These are phyloP conservation scores for Galendromus occidentalis DNA, from an alignment of 1,140 invertebrate species.

Conservation along the genomic window DNA sequence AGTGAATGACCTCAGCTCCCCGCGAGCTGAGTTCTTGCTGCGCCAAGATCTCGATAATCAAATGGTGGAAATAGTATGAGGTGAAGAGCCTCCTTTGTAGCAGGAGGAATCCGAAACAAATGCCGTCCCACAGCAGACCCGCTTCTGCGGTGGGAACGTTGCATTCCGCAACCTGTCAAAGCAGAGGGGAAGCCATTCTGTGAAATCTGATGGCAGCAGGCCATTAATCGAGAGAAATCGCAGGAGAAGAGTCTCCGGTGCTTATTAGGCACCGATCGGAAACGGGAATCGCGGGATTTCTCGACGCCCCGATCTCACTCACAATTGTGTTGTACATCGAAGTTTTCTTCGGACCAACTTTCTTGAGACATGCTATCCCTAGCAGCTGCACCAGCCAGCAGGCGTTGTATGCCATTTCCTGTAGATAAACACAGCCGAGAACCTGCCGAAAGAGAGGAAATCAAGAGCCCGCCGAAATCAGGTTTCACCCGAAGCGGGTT, in stretches of 20 bases:
- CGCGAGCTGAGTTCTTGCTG: slow-evolving; percentile 78
- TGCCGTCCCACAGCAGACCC: slow-evolving; percentile 75
- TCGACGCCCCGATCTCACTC: too few species aligned
- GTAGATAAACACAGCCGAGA: slow-evolving; percentile 64
- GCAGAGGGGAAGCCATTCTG: background rate
- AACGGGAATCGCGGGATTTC: too few species aligned
- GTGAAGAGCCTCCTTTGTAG: slow-evolving; percentile 74
- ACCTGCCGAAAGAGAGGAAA: slow-evolving; percentile 56
- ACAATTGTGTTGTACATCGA: too few species aligned
- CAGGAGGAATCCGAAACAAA: slow-evolving; percentile 79
- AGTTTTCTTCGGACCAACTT: slow-evolving; percentile 31
- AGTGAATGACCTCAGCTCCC: slow-evolving; percentile 81
- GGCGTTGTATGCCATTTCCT: slow-evolving; percentile 38
- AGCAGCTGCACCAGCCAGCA: slow-evolving; percentile 81
- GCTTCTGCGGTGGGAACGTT: slow-evolving; percentile 52
- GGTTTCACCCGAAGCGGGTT: too few species aligned
- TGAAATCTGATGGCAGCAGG: too few species aligned
- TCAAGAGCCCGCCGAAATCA: too few species aligned
- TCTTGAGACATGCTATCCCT: slow-evolving; percentile 62
- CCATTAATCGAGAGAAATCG: too few species aligned
- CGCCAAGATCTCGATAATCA: slow-evolving; percentile 78
- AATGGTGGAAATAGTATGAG: slow-evolving; percentile 87
- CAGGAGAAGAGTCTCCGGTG: too few species aligned
- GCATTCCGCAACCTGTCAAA: slow-evolving; percentile 30
- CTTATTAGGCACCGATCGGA: too few species aligned